Evolutionary conservation across 2,888 invertebrate genomes (phyloP).

Genomic region (Cosmopolites sordidus): DNA sequence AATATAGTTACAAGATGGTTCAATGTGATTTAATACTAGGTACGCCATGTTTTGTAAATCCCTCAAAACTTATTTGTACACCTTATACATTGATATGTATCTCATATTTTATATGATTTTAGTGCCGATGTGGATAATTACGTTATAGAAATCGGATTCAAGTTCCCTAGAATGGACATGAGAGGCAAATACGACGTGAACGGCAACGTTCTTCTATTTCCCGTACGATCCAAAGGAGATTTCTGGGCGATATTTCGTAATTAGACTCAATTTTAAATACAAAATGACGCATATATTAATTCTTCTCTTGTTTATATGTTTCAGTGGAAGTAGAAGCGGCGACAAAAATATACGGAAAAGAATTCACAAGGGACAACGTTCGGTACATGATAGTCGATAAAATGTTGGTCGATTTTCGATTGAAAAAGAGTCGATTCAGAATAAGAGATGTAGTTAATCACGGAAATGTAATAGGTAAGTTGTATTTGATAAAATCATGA

Average conservation of each 20-base stretch:
- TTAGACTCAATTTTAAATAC: conserved; percentile 42
- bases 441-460: conserved; percentile 69
- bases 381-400: conserved; percentile 67
- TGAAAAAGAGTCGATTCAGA: conserved; percentile 66
- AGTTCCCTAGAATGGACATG: conserved; percentile 67
- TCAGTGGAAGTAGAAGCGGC: conserved; percentile 67
- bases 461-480: conserved; percentile 69
- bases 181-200: conserved; percentile 72
- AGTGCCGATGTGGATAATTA: conserved; percentile 59
- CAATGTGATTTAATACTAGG: no score
- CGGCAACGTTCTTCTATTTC: conserved; percentile 73
- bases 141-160: conserved; percentile 58
- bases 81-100: no score
- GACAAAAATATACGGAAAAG: conserved; percentile 67
- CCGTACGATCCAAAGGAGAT: conserved; percentile 72
- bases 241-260: conserved; percentile 78
- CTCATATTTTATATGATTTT: conserved; percentile 30
- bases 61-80: no score
- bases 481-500: no score
- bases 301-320: conserved; percentile 5
- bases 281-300: conserved; percentile 2
- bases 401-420: conserved; percentile 65
- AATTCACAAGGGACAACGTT: conserved; percentile 55
- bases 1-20: no score
- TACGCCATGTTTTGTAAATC: no score